phyloP scores from a whole-genome alignment of 2,888 invertebrate genomes.

The Alcis repandata region DNA sequence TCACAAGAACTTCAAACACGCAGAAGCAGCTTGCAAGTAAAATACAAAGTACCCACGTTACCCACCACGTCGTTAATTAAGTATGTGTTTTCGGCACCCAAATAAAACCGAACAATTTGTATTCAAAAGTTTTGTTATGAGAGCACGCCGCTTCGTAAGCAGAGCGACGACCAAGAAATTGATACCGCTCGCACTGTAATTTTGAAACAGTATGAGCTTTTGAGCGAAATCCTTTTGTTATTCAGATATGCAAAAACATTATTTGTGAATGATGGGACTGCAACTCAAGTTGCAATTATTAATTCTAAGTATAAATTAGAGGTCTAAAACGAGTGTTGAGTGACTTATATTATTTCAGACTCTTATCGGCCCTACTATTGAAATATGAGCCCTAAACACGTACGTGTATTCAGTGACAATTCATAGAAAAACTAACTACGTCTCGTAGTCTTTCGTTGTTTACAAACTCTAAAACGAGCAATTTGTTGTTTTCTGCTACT shows the following conservation, averaged over 20 bases:
- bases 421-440: neutral
- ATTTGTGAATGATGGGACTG: too few species aligned
- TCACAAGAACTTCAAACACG: conserved; percentile 5
- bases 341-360: too few species aligned
- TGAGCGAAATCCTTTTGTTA: neutral
- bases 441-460: conserved; percentile 9
- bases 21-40: conserved; percentile 31
- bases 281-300: too few species aligned
- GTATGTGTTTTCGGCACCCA: conserved; percentile 45
- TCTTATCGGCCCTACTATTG: too few species aligned
- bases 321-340: too few species aligned
- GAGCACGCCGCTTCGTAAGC: conserved; percentile 56
- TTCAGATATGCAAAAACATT: too few species aligned
- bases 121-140: conserved; percentile 55
- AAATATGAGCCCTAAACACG: too few species aligned
- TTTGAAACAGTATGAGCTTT: conserved; percentile 35
- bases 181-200: conserved; percentile 45
- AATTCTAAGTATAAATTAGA: too few species aligned
- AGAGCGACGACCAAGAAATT: conserved; percentile 59
- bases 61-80: conserved; percentile 43
- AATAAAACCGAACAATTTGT: conserved; percentile 52
- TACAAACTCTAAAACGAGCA: too few species aligned
- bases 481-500: too few species aligned
- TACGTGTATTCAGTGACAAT: too few species aligned
- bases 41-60: conserved; percentile 28